Evolutionary conservation across 2,888 invertebrate species (phyloP), one percentile per base, ranked within the genome.

Genomic region (Drosophila atripex): DNA sequence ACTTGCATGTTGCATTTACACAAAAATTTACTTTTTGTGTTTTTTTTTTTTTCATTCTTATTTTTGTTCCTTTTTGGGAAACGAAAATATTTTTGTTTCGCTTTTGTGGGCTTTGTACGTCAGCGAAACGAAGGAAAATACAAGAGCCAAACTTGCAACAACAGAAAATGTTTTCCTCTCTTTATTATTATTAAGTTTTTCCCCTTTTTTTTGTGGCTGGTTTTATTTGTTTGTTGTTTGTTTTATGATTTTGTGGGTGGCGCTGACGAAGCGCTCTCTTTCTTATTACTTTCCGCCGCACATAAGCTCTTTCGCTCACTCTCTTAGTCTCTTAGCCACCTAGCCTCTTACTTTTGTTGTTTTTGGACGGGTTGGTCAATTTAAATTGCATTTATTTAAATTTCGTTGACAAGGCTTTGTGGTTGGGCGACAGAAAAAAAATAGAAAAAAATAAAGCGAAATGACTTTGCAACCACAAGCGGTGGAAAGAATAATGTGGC

Each of bases 301-400:
- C 21, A 21, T 3, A 21, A 21, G 21, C 47, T 32, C 41, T 47
- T 39, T 28, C 32, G 25, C 32, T 23, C 9, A 53, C 54, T 38
- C 23, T 57, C 38, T 45, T 45, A 23, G 9, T 30, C 38, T 28
- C 38, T 25, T 11, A 49, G 54, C 18, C 21, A 54, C 38, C 45
- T 49, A 18, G 32, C 12, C 35, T 14, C n/a, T 35, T 12, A 9
- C 38, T 63, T 50, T 39, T 65, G 43, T 64, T 50, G 38, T 25
- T 50, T 46, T 35, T 51, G 39, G 39, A 32, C 47, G 32, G 63
- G 38, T 57, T 52, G 51, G 71, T 65, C 65, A 71, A 65, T 63
- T 68, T 71, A 68, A 69, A 77, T 71, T 78, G 74, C 76, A 76
- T 71, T 77, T 76, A 58, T 61, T 73, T 73, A 43, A 70, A 76